Conservation (phyloP, 1,140 invertebrate species). For the Sinella curviseta region DNA sequence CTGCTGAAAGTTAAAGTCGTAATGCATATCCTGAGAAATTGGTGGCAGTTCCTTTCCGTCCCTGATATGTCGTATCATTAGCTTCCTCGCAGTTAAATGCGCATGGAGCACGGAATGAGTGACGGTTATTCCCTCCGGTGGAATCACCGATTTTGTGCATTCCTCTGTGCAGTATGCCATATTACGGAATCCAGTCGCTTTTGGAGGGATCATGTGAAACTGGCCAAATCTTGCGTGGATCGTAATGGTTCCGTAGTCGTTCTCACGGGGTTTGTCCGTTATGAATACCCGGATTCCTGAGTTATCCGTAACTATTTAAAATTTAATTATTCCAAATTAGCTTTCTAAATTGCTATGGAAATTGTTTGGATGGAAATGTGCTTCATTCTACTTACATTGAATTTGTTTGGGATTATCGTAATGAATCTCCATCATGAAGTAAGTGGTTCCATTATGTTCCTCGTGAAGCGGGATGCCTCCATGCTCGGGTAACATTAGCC, state of each 20-base stretch:
- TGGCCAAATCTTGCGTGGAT: constrained; percentile 77
- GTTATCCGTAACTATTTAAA: constrained; percentile 65
- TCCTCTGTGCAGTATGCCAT: constrained; percentile 76
- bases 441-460: constrained; percentile 65
- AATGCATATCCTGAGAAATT: constrained; percentile 70
- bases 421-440: constrained; percentile 86
- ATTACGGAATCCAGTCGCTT: constrained; percentile 69
- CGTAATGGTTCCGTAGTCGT: constrained; percentile 77
- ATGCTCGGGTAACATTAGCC: constrained; percentile 76
- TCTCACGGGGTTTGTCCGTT: constrained; percentile 66
- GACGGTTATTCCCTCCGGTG: constrained; percentile 14
- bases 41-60: constrained; percentile 64
- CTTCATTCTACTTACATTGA: constrained; percentile 57
- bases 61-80: constrained; percentile 66
- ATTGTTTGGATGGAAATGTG: neutral
- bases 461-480: constrained; percentile 78
- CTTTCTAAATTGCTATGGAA: neutral
- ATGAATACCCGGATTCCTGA: constrained; percentile 79
- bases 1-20: constrained; percentile 80
- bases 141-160: constrained; percentile 70
- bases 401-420: constrained; percentile 75
- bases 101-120: constrained; percentile 67
- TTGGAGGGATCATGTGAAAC: constrained; percentile 77
- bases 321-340: neutral
- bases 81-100: constrained; percentile 65